Evolutionary conservation across 2,888 invertebrate genomes (phyloP), one percentile per base, ranked within the genome.

Genomic region (Harpalus rubripes): DNA sequence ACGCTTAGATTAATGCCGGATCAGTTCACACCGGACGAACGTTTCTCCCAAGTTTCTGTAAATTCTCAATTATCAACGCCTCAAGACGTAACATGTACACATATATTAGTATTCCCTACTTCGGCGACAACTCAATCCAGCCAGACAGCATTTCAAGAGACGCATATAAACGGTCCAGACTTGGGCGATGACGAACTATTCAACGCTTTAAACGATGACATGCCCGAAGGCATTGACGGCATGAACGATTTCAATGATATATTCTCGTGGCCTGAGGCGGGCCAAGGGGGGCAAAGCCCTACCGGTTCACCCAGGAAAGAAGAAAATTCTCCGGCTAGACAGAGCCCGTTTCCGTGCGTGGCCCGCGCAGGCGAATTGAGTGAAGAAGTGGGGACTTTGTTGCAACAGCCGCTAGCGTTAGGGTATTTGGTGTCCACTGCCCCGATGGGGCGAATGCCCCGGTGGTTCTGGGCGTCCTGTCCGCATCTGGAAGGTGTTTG

Each of bases 381-480:
- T 68, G 91, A 90, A 86, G 91, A 90, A 85, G 96, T 97, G 85
- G 97, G 97, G 68, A 95, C 96, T 52, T 94, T 99, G 86, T 94
- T 99, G 88, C 99, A 99, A 91, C 99, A 99, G 92, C 99, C 99
- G 8, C 93, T 99, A 87, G 99, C 99, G 84, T 94, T 99, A 88
- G 99, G 99, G 83, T 99, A 98, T 92, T 94, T 98, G 91, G 97
- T 99, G 86, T 99, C 99, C 44, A 99, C 99, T 61, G 99, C 99
- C 81, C 97, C 97, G 82, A 97, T 98, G 86, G 97, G 96, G 80
- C 94, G 95, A 81, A 96, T 98, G 96, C 98, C 99, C 72, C 95
- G 96, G 87, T 99, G 99, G 99, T 99, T 99, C 93, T 99, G 99
- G 98, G 95, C 98, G 72, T 95, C 97, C 59, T 98, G 98, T 93